Conservation (phyloP, 2,888 invertebrate species). For the Cephus rjabovi region DNA sequence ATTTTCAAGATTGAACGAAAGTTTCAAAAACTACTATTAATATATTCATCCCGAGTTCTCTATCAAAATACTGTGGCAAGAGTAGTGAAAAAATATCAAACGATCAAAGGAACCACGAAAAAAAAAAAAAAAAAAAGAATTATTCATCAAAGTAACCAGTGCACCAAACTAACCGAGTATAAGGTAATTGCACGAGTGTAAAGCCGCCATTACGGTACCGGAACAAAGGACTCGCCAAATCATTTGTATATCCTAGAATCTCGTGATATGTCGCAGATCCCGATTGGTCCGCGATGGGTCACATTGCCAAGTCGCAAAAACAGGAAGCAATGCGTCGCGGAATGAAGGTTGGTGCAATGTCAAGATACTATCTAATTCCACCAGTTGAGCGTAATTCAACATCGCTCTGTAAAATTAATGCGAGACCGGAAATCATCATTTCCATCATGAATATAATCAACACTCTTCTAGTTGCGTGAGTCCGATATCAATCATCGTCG, state of each 20-base stretch:
- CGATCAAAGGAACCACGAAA: background rate
- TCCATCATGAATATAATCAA: background rate
- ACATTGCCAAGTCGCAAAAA: constrained; percentile 19
- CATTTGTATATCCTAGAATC: background rate
- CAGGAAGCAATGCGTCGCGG: constrained; percentile 38
- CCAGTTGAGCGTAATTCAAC: background rate
- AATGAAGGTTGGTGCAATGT: constrained; percentile 38
- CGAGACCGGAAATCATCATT: background rate
- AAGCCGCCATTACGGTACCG: background rate
- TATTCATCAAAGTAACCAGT: background rate
- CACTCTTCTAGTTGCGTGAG: background rate
- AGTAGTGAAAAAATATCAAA: background rate
- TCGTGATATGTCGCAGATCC: background rate
- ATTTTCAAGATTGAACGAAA: background rate
- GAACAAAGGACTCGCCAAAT: background rate
- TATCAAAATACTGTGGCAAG: background rate
- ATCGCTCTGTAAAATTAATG: background rate
- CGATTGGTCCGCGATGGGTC: background rate
- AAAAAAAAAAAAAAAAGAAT: background rate
- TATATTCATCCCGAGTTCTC: background rate
- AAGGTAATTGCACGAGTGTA: background rate
- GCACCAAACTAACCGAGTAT: background rate
- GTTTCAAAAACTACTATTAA: background rate
- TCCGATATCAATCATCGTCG: background rate
- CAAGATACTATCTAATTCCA: constrained; percentile 35